phyloP scores from a whole-genome alignment of 2,888 invertebrate genomes.

The Lissonota sp. region DNA sequence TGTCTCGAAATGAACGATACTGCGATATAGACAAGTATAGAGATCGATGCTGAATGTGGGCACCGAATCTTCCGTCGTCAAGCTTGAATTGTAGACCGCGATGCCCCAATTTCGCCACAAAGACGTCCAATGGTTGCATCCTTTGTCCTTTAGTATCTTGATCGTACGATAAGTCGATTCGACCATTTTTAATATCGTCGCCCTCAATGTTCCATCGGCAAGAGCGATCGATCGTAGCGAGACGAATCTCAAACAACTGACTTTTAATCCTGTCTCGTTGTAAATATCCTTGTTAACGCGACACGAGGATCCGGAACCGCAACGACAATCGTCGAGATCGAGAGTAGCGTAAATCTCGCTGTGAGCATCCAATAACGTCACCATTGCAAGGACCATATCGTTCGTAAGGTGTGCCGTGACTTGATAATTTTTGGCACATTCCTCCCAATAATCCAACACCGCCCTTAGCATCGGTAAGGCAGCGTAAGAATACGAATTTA shows the following conservation, averaged over 20 bases:
- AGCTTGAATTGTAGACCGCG: slow-evolving; percentile 74
- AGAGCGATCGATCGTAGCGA: neutral
- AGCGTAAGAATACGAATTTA: slow-evolving; percentile 48
- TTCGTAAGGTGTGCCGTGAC: neutral
- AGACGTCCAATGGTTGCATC: slow-evolving; percentile 71
- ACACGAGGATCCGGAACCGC: slow-evolving; percentile 23
- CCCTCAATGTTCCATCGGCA: slow-evolving; percentile 57
- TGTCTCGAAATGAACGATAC: slow-evolving; percentile 70
- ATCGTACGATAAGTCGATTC: slow-evolving; percentile 64
- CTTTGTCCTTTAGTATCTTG: slow-evolving; percentile 64
- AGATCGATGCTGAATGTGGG: slow-evolving; percentile 68
- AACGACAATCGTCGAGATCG: slow-evolving; percentile 34
- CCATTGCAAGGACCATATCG: slow-evolving; percentile 27
- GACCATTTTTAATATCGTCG: slow-evolving; percentile 56
- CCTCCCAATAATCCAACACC: slow-evolving; percentile 47
- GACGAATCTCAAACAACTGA: slow-evolving; percentile 37
- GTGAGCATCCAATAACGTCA: slow-evolving; percentile 34
- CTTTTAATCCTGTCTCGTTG: slow-evolving; percentile 31
- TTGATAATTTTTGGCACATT: slow-evolving; percentile 4
- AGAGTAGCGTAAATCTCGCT: slow-evolving; percentile 14
- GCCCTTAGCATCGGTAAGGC: slow-evolving; percentile 20
- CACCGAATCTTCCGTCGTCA: slow-evolving; percentile 65
- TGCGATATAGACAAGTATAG: slow-evolving; percentile 69
- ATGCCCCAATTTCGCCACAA: slow-evolving; percentile 73
- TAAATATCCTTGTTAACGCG: slow-evolving; percentile 12